A percentile compares a stretch with the other conserved stretches of the same genome.
These are phyloP conservation scores for Phrixothrix hirtus DNA, from an alignment of 2,888 invertebrate genomes.

Conservation along the genomic window DNA sequence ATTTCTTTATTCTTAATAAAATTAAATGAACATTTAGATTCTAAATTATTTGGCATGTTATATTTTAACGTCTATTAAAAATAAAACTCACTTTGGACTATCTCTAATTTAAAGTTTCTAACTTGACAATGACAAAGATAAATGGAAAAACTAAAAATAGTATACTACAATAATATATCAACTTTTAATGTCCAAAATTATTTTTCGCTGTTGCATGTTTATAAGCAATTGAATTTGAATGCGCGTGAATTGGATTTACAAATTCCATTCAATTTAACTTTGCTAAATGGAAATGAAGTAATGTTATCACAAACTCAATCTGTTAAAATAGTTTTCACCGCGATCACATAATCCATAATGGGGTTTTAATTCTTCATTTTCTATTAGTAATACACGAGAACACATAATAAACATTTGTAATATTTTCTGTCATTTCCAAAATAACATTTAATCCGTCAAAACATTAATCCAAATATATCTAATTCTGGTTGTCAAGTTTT, in stretches of 20 bases:
- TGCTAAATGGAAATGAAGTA: constrained; percentile 37
- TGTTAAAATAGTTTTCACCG: constrained; percentile 4
- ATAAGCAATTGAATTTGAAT: constrained; percentile 12
- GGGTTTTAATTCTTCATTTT: background rate
- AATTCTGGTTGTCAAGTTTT: background rate
- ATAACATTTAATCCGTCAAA: no score
- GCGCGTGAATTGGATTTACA: constrained; percentile 38
- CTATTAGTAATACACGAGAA: no score
- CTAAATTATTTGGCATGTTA: constrained; percentile 1
- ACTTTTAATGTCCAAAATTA: background rate
- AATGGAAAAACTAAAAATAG: background rate
- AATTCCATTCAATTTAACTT: constrained; percentile 37
- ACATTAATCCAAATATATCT: background rate
- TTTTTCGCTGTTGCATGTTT: constrained; percentile 8
- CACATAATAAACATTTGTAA: no score
- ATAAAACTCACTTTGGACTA: no score
- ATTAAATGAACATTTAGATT: background rate
- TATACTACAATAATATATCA: background rate
- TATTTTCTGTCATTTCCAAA: no score
- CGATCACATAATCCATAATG: background rate
- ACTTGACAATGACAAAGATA: background rate
- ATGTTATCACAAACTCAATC: constrained; percentile 24
- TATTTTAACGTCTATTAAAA: no score
- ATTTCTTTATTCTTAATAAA: constrained; percentile 6
- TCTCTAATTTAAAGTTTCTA: constrained; percentile 1